Evolutionary conservation across 1,140 invertebrate species (phyloP), one percentile per base, ranked within the genome.

Genomic region (Leptinotarsa defecta): DNA sequence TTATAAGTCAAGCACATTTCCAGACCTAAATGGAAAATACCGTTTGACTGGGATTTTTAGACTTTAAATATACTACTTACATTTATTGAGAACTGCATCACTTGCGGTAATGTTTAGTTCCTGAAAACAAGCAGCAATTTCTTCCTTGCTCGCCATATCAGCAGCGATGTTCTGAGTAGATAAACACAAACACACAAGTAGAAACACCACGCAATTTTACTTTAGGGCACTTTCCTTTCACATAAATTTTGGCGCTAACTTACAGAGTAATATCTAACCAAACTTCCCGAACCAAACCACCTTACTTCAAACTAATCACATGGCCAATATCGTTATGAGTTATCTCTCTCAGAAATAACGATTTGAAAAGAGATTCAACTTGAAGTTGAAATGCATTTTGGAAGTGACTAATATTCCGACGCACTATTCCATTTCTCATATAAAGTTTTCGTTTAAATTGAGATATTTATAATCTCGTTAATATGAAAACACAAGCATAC

Each of bases 1-100:
- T 87, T 85, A 78, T 91, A 88, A 69, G 85, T 84, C 74, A 87
- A 82, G 79, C 90, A 91, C 77, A 92, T 85, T 82, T 88, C 89
- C 79, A 88, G 83, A 86, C 89, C 87, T 88, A 78, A 43, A 75
- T 71, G 74, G 79, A 75, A 73, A 76, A 80, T 43, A 43, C 34
- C 11, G 2, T 43, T 43, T 43, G 34, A 62, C 17, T 74, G 52
- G 62, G 19, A 70, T 62, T 74, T 76, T 63, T 64, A 20, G 48
- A 71, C 70, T 52, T 71, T n/a, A 57, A 71, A 61, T 13, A 19
- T 68, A 63, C 15, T 74, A 75, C 77, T 65, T 71, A 80, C 79
- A 80, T 77, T 80, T 80, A 19, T 75, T 49, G 20, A 80, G 20
- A 24, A 80, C 77, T 11, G 57, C 48, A n/a, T 74, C 64, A 24